Base-by-base conservation (phyloP, 2,888 invertebrate species). In the Apodemia duryi region DNA sequence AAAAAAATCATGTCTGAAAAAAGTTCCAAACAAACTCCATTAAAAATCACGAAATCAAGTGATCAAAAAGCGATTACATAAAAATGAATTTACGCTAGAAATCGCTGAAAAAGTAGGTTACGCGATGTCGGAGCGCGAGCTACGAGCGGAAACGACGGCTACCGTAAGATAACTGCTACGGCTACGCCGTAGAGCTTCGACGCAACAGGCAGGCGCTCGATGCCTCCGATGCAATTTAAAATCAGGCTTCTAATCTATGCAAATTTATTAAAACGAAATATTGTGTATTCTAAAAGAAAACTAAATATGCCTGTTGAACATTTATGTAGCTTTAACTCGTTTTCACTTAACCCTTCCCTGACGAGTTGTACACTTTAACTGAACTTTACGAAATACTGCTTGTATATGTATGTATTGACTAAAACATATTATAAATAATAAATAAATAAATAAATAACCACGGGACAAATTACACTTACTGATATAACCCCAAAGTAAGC, bases 141-240 rank as follows among this genome's bases (percentile, higher is more conserved):
- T 79, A 83, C 89, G 88, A 77, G 86, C 82, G 86, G 81, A 78
- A 84, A 80, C 85, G 73, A 73, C 82, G 86, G 78, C 78, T 75
- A 80, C 77, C 83, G 81, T 77, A 78, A 79, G 81, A 82, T 81
- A 80, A 90, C 90, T 90, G 88, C 89, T 85, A 85, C 79, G 77
- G 67, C 70, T 85, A 85, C 79, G 76, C 67, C 69, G 75, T 75
- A 73, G 73, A 67, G 74, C 81, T 80, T 77, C 82, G 80, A 76
- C 84, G 86, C 87, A 87, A 87, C 87, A 87, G 88, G 87, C 49
- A 54, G 66, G 57, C 63, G 61, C 64, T 61, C 61, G 64, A 62
- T 64, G 46, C 54, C 65, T 64, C 38, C 65, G 69, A 65, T 62
- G 64, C 63, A 63, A 60, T 65, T 65, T 65, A n/a, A 51, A 38